phyloP scores from a whole-genome alignment of 2,797 vertebrate genomes.

The Ceyx erithaca region DNA sequence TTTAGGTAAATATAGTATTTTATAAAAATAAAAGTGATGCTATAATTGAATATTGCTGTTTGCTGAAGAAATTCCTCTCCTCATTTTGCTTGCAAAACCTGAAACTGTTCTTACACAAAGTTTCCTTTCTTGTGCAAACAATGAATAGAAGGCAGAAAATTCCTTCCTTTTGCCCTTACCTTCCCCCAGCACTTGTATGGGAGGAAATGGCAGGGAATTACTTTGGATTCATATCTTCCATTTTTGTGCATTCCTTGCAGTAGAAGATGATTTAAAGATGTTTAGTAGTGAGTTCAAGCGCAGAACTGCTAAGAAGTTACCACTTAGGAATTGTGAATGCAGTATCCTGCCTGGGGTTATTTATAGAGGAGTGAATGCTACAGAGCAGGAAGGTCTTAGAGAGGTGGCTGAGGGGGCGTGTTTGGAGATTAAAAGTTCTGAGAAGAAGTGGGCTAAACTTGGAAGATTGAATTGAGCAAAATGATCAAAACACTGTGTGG shows the following conservation, averaged over 20 bases:
- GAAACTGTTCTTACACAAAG: not conserved
- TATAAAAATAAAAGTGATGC: not conserved
- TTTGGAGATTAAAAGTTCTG: not conserved
- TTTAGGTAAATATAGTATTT: not conserved
- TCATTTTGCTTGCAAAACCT: not conserved
- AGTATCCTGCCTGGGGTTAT: not conserved
- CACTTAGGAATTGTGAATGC: not conserved
- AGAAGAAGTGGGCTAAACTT: not conserved
- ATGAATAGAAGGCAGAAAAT: not conserved
- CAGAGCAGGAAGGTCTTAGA: not conserved
- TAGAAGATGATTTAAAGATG: not conserved
- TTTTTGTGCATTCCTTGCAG: not conserved
- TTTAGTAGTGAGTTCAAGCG: not conserved
- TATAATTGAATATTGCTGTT: not conserved
- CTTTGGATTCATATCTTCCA: not conserved
- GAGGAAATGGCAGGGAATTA: not conserved
- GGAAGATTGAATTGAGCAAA: not conserved
- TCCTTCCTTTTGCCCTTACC: not conserved
- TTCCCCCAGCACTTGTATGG: not conserved
- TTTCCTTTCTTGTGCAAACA: not conserved
- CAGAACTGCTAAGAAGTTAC: not conserved
- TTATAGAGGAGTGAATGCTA: not conserved
- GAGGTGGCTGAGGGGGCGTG: not conserved
- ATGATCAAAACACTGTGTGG: not conserved
- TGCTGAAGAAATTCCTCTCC: not conserved